Evolutionary conservation across 1,140 invertebrate species (phyloP).

Genomic region (Bicyclus anynana): DNA sequence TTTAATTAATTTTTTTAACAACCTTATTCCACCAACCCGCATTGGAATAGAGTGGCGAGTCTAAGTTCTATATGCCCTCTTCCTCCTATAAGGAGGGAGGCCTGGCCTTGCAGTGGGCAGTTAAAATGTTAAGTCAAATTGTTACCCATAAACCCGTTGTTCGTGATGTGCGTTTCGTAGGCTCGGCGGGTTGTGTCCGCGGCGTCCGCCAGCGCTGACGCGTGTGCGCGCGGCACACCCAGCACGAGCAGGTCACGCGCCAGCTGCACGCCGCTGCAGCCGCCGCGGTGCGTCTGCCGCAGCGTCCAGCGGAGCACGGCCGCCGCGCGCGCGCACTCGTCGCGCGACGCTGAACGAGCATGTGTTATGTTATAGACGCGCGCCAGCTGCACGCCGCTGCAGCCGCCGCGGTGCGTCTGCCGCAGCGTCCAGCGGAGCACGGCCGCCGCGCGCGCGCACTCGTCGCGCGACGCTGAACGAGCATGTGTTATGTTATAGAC

Average conservation of each 20-base stretch:
- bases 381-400: conserved; percentile 45
- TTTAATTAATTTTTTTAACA: no score
- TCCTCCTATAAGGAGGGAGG: no score
- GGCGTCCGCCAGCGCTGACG: conserved; percentile 48
- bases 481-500: no score
- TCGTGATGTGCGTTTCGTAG: conserved; percentile 32
- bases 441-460: conserved; percentile 58
- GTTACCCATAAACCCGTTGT: conserved; percentile 54
- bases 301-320: conserved; percentile 62
- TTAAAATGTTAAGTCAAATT: no score
- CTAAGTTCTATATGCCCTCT: no score
- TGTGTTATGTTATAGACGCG: no score
- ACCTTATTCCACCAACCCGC: no score
- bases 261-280: conserved; percentile 47
- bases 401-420: conserved; percentile 46
- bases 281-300: conserved; percentile 44
- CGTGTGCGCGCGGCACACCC: conserved; percentile 57
- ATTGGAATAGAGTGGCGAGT: no score
- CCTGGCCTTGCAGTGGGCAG: no score
- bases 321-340: conserved; percentile 58
- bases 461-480: conserved; percentile 61
- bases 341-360: conserved; percentile 58
- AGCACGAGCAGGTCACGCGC: conserved; percentile 55
- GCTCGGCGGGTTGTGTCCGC: conserved; percentile 37
- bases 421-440: conserved; percentile 59